These are phyloP conservation scores for Epiperipatus broadwayi DNA, from an alignment of 2,888 invertebrate species.

Conservation along the genomic window DNA sequence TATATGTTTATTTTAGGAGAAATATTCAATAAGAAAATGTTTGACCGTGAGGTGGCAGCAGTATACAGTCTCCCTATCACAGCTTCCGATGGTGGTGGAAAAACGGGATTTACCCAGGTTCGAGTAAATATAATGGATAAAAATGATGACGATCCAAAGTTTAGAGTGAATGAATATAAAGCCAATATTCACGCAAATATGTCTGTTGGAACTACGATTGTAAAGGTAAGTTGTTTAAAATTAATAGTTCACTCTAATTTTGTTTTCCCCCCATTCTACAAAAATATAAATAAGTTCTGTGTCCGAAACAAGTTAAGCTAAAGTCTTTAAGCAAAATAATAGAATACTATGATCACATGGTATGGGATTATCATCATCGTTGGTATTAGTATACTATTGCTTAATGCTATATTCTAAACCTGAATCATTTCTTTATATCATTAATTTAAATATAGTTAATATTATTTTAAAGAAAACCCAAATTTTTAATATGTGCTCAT, in stretches of 20 bases:
- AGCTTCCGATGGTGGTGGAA: slow-evolving; percentile 29
- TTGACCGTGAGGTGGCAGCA: slow-evolving; percentile 26
- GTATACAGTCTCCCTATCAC: slow-evolving; percentile 26
- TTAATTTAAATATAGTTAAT: too few species aligned
- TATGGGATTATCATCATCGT: too few species aligned
- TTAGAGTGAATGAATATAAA: slow-evolving; percentile 26
- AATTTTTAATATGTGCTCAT: too few species aligned
- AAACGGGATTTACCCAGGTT: slow-evolving; percentile 21
- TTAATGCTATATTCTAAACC: too few species aligned
- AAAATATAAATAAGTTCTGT: too few species aligned
- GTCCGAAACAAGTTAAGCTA: too few species aligned
- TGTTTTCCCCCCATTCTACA: too few species aligned
- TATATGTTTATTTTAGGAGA: slow-evolving; percentile 24
- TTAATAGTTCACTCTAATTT: neutral
- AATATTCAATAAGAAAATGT: slow-evolving; percentile 22
- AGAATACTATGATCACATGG: neutral
- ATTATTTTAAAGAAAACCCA: too few species aligned
- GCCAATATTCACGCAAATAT: slow-evolving; percentile 23
- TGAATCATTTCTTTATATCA: too few species aligned
- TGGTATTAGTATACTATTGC: too few species aligned
- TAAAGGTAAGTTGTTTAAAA: slow-evolving; percentile 22
- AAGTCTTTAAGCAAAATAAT: neutral
- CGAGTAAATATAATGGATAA: slow-evolving; percentile 23
- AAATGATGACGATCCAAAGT: slow-evolving; percentile 28
- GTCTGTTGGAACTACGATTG: slow-evolving; percentile 21